Percentiles rank a stretch among this genome's conserved stretches.
Conservation (phyloP, 2,113 vertebrate species). For the Epinephelus fuscoguttatus region DNA sequence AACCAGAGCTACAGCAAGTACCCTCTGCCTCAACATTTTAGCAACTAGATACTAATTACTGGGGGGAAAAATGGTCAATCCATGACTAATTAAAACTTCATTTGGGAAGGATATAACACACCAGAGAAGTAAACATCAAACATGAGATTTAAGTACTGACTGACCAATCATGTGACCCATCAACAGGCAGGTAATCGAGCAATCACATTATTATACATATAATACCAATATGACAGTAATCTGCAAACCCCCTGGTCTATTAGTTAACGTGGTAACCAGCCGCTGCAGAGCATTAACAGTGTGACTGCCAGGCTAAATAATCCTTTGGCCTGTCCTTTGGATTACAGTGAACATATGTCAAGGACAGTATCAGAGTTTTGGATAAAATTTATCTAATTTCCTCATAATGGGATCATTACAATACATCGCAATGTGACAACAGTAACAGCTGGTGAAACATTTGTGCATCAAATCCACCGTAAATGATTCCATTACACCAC, state of each 20-base stretch:
- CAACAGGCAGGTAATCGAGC: neutral
- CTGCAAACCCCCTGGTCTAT: neutral
- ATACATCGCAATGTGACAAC: slow-evolving; percentile 45
- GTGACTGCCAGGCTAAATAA: neutral
- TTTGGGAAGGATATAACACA: neutral
- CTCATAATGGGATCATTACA: slow-evolving; percentile 54
- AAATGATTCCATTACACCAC: slow-evolving; percentile 63
- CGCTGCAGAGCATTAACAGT: slow-evolving; percentile 17
- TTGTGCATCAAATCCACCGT: slow-evolving; percentile 64
- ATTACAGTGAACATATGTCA: slow-evolving; percentile 34
- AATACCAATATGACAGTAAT: slow-evolving; percentile 10
- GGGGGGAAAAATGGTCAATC: too few species aligned
- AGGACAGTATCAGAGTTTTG: slow-evolving; percentile 38
- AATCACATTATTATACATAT: neutral
- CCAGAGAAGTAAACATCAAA: neutral
- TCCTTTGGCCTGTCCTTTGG: slow-evolving; percentile 4
- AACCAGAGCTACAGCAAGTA: too few species aligned
- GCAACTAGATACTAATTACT: too few species aligned
- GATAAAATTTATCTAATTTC: slow-evolving; percentile 34
- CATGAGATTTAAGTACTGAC: neutral
- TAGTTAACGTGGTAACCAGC: slow-evolving; percentile 13
- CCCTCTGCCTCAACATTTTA: too few species aligned
- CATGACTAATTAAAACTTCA: neutral
- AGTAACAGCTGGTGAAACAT: slow-evolving; percentile 54
- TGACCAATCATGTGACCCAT: neutral